A percentile compares a stretch with the other conserved stretches of the same genome.
These are phyloP conservation scores for Okamejei kenojei DNA, from an alignment of 2,797 vertebrate genomes.

Conservation along the genomic window DNA sequence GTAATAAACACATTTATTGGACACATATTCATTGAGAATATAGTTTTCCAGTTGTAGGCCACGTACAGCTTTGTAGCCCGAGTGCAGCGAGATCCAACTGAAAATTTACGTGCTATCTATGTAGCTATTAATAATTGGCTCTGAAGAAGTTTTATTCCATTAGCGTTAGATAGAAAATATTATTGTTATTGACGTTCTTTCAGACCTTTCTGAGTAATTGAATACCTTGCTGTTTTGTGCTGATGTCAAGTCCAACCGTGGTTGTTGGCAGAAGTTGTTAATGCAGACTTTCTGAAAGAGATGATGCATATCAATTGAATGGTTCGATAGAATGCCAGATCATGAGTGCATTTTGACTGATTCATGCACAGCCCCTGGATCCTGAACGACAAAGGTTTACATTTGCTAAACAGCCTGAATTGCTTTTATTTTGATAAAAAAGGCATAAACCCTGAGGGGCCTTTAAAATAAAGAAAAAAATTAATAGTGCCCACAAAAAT, in stretches of 20 bases:
- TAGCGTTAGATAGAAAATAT: not conserved
- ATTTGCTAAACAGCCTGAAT: not conserved
- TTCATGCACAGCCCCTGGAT: not conserved
- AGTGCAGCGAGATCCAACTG: not conserved
- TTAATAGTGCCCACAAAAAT: no score
- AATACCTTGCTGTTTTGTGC: not conserved
- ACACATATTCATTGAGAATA: not conserved
- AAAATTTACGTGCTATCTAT: not conserved
- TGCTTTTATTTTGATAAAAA: no score
- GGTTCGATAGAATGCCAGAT: not conserved
- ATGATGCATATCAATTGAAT: not conserved
- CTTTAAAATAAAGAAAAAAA: no score
- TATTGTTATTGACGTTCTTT: not conserved
- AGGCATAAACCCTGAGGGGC: no score
- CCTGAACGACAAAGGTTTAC: not conserved
- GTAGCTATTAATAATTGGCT: not conserved
- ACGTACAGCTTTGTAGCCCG: not conserved
- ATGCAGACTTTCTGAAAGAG: not conserved
- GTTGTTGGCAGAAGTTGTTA: not conserved
- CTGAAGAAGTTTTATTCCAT: not conserved
- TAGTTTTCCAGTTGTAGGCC: not conserved
- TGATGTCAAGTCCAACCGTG: not conserved
- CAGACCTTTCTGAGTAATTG: not conserved
- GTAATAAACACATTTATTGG: not conserved
- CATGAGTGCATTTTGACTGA: not conserved